These are phyloP conservation scores for Bubo scandiacus DNA, from an alignment of 2,113 vertebrate species.

Conservation along the genomic window DNA sequence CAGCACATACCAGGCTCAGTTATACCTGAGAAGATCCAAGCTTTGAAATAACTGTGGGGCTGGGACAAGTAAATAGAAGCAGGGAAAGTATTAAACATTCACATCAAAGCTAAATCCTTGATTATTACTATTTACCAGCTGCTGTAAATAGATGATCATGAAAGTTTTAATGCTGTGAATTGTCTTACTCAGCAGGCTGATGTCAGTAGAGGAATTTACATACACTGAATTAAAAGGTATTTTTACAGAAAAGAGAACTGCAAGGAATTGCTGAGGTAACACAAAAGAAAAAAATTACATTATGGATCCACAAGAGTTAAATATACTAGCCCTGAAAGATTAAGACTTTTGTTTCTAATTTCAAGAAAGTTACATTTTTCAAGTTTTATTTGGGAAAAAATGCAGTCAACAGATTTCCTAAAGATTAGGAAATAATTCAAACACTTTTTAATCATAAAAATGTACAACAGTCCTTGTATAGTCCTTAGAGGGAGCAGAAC, in stretches of 20 bases:
- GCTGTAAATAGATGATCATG: constrained; percentile 49
- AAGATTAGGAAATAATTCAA: constrained; percentile 24
- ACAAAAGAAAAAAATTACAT: neutral
- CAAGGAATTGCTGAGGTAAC: constrained; percentile 57
- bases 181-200: constrained; percentile 68
- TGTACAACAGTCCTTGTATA: neutral
- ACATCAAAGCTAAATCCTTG: constrained; percentile 33
- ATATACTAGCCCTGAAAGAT: neutral
- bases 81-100: constrained; percentile 13
- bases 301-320: neutral
- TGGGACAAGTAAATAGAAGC: constrained; percentile 45
- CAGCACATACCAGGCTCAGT: neutral
- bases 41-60: neutral
- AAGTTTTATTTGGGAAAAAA: constrained; percentile 9
- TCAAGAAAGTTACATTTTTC: constrained; percentile 41
- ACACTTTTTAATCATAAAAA: neutral
- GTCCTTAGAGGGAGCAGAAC: neutral
- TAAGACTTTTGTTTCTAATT: constrained; percentile 45
- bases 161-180: constrained; percentile 63
- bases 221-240: constrained; percentile 60
- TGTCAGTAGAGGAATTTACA: constrained; percentile 63
- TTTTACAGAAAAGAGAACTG: constrained; percentile 37
- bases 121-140: constrained; percentile 49
- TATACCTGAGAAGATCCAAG: neutral
- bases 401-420: neutral